Conservation (phyloP, 2,113 vertebrate species). For the Alces alces region DNA sequence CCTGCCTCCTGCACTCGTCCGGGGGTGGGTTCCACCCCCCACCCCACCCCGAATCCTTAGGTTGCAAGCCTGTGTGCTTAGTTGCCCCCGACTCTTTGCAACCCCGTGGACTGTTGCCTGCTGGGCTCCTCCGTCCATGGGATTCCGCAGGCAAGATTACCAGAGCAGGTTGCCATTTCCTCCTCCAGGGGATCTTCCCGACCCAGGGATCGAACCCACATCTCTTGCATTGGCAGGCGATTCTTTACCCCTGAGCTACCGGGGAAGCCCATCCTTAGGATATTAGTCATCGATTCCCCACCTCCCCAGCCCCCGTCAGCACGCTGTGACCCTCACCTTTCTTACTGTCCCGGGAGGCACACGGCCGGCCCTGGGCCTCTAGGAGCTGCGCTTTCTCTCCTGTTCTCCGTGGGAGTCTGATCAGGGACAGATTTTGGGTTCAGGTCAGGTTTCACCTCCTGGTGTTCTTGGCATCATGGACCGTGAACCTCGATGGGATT, state of each 20-base stretch:
- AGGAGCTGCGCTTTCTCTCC: not conserved
- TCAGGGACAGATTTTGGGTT: not conserved
- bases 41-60: not conserved
- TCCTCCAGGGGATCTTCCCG: not conserved
- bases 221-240: not conserved
- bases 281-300: rapidly evolving
- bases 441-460: not conserved
- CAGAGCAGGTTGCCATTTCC: not conserved
- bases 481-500: not conserved
- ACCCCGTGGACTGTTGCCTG: not conserved
- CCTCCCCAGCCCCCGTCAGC: rapidly evolving
- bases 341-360: not conserved
- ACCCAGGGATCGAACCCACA: not conserved
- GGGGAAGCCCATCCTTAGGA: not conserved
- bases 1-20: not conserved
- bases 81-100: rapidly evolving
- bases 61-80: not conserved
- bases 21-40: not conserved
- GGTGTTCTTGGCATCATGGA: not conserved
- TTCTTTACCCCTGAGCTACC: not conserved
- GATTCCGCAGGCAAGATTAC: not conserved
- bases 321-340: rapidly evolving
- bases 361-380: rapidly evolving
- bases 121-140: not conserved
- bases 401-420: not conserved